Conservation (phyloP, 2,888 invertebrate species). For the Cacoxenus indagator region DNA sequence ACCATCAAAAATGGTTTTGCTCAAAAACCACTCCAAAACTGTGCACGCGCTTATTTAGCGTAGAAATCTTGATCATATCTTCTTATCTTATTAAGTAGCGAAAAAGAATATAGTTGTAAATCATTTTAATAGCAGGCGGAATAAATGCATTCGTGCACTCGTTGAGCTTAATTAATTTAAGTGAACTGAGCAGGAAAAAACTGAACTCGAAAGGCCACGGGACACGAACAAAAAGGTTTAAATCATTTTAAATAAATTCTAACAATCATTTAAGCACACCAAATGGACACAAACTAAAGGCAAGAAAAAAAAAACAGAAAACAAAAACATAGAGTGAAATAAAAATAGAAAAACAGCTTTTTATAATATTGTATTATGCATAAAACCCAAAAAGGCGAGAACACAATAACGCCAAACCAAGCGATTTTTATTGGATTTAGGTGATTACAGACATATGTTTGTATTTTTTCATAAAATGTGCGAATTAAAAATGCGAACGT, state of each 20-base stretch:
- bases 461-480: slow-evolving; percentile 42
- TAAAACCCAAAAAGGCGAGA: too few species aligned
- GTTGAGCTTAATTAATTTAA: not conserved
- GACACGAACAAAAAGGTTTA: not conserved
- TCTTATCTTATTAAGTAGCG: not conserved
- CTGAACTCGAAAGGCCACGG: not conserved
- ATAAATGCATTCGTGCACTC: not conserved
- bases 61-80: not conserved
- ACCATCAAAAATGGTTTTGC: too few species aligned
- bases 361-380: too few species aligned
- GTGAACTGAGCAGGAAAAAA: not conserved
- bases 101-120: slow-evolving; percentile 5
- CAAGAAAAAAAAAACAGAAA: too few species aligned
- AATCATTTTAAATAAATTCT: not conserved
- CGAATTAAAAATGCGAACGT: slow-evolving; percentile 51
- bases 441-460: slow-evolving; percentile 49
- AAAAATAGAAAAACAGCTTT: too few species aligned
- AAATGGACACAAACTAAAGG: too few species aligned
- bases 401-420: too few species aligned
- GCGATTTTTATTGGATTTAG: too few species aligned
- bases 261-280: too few species aligned
- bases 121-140: slow-evolving; percentile 15
- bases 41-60: not conserved
- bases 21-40: too few species aligned
- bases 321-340: too few species aligned